phyloP scores from a whole-genome alignment of 1,140 invertebrate species.

The Palaemon carinicauda region DNA sequence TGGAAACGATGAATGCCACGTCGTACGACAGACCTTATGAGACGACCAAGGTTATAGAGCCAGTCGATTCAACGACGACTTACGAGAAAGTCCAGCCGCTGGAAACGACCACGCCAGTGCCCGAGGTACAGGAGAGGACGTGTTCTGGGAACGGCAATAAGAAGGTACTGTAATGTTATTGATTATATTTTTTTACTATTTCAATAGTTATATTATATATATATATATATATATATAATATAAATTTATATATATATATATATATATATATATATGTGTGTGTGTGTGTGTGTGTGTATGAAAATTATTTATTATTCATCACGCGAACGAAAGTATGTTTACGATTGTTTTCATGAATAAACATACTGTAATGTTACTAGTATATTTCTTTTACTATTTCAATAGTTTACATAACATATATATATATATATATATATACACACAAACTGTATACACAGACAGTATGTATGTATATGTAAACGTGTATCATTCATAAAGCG shows the following conservation, averaged over 20 bases:
- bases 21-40: slow-evolving; percentile 42
- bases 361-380: too few species aligned
- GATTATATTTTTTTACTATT: too few species aligned
- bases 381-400: too few species aligned
- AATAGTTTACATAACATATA: too few species aligned
- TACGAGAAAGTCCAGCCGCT: slow-evolving; percentile 19
- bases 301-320: too few species aligned
- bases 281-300: too few species aligned
- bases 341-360: too few species aligned
- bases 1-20: slow-evolving; percentile 35
- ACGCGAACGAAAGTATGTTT: too few species aligned
- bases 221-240: background rate
- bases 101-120: background rate
- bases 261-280: background rate
- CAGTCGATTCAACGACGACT: slow-evolving; percentile 33
- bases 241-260: background rate
- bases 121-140: slow-evolving; percentile 17
- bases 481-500: background rate
- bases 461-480: background rate
- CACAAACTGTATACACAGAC: background rate
- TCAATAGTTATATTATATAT: background rate
- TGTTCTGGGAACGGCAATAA: background rate
- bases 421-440: background rate
- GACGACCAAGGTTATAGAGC: slow-evolving; percentile 23
- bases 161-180: too few species aligned